Percentiles rank a stretch among this genome's conserved stretches.
Evolutionary conservation across 2,888 invertebrate species (phyloP).

Genomic region (Drosophila meridionalis): DNA sequence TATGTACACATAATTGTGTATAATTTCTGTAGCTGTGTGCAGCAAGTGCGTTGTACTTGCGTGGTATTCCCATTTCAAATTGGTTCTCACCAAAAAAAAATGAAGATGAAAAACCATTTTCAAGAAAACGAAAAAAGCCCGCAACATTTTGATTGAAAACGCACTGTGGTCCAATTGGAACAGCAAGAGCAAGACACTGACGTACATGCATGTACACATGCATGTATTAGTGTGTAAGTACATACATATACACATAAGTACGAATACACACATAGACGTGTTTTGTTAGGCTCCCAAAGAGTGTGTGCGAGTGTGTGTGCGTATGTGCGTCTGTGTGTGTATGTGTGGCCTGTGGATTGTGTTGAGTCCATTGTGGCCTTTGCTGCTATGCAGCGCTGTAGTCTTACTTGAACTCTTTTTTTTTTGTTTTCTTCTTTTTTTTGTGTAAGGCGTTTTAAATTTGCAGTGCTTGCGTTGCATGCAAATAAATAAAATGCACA

Average conservation of each 20-base stretch:
- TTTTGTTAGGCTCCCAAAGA: slow-evolving; percentile 46
- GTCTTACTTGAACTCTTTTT: slow-evolving; percentile 38
- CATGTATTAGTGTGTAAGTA: slow-evolving; percentile 23
- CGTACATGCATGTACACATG: slow-evolving; percentile 24
- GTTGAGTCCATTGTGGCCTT: slow-evolving; percentile 53
- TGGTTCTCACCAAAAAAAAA: background rate
- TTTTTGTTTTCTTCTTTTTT: slow-evolving; percentile 10
- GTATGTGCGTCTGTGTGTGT: background rate
- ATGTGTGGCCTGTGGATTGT: slow-evolving; percentile 33
- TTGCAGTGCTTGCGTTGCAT: slow-evolving; percentile 31
- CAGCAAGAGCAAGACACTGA: slow-evolving; percentile 35
- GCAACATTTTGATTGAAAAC: slow-evolving; percentile 23
- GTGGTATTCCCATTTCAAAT: slow-evolving; percentile 10
- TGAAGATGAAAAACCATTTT: background rate
- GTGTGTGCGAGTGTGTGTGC: slow-evolving; percentile 9
- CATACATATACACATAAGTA: slow-evolving; percentile 13
- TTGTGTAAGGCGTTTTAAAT: slow-evolving; percentile 41
- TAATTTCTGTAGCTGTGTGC: slow-evolving; percentile 25
- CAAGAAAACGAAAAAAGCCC: slow-evolving; percentile 12
- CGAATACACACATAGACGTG: slow-evolving; percentile 30
- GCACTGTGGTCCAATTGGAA: slow-evolving; percentile 54
- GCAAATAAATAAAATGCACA: slow-evolving; percentile 15
- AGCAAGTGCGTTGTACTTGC: slow-evolving; percentile 24
- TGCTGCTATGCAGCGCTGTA: slow-evolving; percentile 47
- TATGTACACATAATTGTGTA: slow-evolving; percentile 39